A percentile compares a stretch with the other conserved stretches of the same genome.
Evolutionary conservation across 2,797 vertebrate genomes (phyloP).

Genomic region (Enteromius argenteus): DNA sequence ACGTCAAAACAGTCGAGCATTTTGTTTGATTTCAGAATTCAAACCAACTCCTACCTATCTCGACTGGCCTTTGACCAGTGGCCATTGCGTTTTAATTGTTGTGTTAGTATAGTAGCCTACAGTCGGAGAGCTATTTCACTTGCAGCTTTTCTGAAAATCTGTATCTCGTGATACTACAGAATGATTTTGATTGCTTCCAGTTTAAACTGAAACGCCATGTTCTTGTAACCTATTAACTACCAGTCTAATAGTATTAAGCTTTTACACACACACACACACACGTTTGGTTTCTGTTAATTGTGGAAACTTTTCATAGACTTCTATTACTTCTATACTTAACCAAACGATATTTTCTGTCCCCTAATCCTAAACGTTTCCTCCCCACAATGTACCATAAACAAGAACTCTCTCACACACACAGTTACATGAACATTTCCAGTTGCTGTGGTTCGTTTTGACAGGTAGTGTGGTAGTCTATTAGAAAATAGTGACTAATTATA

Average conservation of each 20-base stretch:
- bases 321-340: not conserved
- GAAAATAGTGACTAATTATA: not conserved
- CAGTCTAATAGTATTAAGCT: not conserved
- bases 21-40: not conserved
- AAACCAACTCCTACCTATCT: not conserved
- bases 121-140: not conserved
- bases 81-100: not conserved
- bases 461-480: slow-evolving; percentile 5
- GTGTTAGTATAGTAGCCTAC: not conserved
- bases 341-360: not conserved
- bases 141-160: not conserved
- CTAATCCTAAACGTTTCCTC: not conserved
- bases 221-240: not conserved
- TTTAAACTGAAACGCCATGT: not conserved
- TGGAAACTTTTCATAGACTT: not conserved
- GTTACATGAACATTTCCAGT: not conserved
- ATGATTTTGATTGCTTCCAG: not conserved
- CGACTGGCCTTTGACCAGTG: not conserved
- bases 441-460: not conserved
- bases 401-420: not conserved
- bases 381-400: not conserved
- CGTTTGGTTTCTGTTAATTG: not conserved
- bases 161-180: not conserved
- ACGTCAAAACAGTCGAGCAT: not conserved
- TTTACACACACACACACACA: not conserved